These are phyloP conservation scores for Masticophis lateralis DNA, from an alignment of 2,797 vertebrate species.

Conservation along the genomic window DNA sequence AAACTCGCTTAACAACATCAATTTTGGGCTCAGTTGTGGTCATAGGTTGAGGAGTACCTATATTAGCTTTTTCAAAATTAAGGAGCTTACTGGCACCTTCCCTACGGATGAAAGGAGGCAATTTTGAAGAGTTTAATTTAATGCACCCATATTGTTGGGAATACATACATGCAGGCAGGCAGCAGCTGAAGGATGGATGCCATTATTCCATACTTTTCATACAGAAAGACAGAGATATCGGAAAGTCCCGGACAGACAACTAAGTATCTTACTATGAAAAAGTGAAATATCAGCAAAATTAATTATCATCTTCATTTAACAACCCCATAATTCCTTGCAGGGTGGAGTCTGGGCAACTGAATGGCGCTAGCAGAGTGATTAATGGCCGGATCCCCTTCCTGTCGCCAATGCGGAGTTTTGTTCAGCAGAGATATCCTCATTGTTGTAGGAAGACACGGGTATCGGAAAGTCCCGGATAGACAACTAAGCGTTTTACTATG, in stretches of 20 bases:
- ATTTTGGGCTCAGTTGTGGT: no score
- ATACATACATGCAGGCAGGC: neutral
- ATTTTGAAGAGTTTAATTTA: neutral
- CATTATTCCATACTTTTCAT: neutral
- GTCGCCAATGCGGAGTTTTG: no score
- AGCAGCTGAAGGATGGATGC: neutral
- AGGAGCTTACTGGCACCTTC: neutral
- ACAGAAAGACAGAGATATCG: neutral
- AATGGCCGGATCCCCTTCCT: no score
- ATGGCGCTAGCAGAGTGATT: no score
- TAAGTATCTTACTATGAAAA: neutral
- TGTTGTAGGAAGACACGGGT: neutral
- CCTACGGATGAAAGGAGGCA: neutral
- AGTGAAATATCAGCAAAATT: neutral
- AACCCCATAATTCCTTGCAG: no score
- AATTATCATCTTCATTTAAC: no score
- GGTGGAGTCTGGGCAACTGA: no score
- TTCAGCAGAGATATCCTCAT: no score
- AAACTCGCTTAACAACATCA: no score
- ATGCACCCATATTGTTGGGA: neutral
- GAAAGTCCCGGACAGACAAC: neutral
- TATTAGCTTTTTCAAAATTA: neutral
- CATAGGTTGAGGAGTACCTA: no score
- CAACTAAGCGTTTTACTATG: neutral
- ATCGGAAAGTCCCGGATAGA: neutral